Percentiles rank a stretch among this genome's conserved stretches.
Evolutionary conservation across 2,888 invertebrate genomes (phyloP).

Genomic region (Zhuqinia jingwanae): DNA sequence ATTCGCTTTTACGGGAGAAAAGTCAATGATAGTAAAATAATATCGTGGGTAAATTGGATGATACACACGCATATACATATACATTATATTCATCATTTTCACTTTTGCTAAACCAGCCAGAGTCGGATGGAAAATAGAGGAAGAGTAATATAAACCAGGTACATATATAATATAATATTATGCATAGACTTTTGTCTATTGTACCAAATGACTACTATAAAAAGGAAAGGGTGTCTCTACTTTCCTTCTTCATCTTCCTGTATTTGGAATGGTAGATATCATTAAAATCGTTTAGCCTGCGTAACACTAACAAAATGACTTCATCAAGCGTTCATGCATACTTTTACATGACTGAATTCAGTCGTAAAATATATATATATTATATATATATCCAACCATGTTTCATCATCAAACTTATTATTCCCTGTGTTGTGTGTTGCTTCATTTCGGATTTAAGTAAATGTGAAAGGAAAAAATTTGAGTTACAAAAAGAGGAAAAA

Average conservation of each 20-base stretch:
- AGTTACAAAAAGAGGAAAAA: not conserved
- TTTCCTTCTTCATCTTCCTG: too few species aligned
- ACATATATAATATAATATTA: too few species aligned
- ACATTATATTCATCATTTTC: not conserved
- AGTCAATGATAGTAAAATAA: conserved; percentile 5
- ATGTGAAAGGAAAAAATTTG: conserved; percentile 10
- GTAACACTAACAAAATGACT: conserved; percentile 42
- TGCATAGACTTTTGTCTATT: not conserved
- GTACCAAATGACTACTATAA: not conserved
- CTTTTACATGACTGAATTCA: not conserved
- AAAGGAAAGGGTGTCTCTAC: not conserved
- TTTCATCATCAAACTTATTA: not conserved
- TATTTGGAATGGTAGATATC: conserved; percentile 31
- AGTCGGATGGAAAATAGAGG: not conserved
- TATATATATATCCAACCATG: too few species aligned
- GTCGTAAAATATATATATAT: conserved; percentile 16
- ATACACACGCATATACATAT: not conserved
- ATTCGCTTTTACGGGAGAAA: conserved; percentile 10
- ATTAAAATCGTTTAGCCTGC: conserved; percentile 49
- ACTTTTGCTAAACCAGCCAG: not conserved
- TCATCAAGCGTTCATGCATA: not conserved
- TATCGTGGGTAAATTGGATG: conserved; percentile 1
- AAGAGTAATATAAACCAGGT: too few species aligned
- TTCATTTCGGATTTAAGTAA: conserved; percentile 16
- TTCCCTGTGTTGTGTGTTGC: not conserved